These are phyloP conservation scores for Caranx melampygus DNA, from an alignment of 2,113 vertebrate species.

Conservation along the genomic window DNA sequence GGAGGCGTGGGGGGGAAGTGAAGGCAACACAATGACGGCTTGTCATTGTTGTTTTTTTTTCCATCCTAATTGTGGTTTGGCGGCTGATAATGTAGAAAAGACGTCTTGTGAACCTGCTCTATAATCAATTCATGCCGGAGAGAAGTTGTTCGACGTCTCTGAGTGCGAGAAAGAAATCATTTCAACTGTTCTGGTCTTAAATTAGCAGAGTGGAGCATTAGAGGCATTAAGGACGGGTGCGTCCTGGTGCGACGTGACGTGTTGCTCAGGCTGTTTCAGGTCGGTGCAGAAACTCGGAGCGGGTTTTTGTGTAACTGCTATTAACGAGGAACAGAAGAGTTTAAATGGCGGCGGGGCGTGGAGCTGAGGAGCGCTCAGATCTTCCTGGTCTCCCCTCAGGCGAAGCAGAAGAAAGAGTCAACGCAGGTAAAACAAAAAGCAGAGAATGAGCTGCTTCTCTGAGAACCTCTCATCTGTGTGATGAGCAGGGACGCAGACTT, in stretches of 20 bases:
- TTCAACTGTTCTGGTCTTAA: background rate
- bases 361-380: constrained; percentile 54
- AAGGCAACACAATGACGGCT: constrained; percentile 52
- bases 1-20: constrained; percentile 5
- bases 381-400: constrained; percentile 61
- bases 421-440: constrained; percentile 31
- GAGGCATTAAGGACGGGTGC: background rate
- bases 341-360: constrained; percentile 20
- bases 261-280: too few relatives aligned
- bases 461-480: constrained; percentile 46
- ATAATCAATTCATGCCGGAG: constrained; percentile 20
- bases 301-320: constrained; percentile 17
- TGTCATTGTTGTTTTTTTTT: constrained; percentile 54
- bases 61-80: constrained; percentile 63
- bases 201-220: background rate
- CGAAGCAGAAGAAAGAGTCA: constrained; percentile 53
- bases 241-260: too few relatives aligned
- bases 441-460: constrained; percentile 60
- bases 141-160: constrained; percentile 28
- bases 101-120: constrained; percentile 4
- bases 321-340: constrained; percentile 31
- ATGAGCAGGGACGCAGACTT: constrained; percentile 64
- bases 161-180: background rate
- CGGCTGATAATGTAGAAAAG: constrained; percentile 49
- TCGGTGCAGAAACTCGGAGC: background rate